These are phyloP conservation scores for Stegodyphus dumicola DNA, from an alignment of 1,140 invertebrate genomes.

Conservation along the genomic window DNA sequence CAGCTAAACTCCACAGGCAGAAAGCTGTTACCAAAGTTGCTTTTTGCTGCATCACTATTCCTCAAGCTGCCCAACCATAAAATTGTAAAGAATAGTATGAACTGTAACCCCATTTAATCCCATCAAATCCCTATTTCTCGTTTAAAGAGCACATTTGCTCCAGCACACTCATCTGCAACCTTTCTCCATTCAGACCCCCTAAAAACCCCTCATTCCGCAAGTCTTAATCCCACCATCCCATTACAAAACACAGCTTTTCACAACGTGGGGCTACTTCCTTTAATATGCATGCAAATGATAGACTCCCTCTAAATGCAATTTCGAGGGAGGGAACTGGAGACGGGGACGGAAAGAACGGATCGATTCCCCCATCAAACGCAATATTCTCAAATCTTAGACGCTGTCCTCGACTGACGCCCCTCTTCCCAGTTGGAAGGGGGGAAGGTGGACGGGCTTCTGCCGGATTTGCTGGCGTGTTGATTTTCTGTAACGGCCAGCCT, in stretches of 20 bases:
- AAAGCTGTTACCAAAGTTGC: too few relatives aligned
- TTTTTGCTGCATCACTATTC: too few relatives aligned
- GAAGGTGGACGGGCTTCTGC: too few relatives aligned
- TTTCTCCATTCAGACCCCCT: too few relatives aligned
- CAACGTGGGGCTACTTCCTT: slow-evolving; percentile 27
- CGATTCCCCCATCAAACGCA: slow-evolving; percentile 12
- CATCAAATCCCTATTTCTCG: neutral
- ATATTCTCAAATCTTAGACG: neutral
- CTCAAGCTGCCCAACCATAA: too few relatives aligned
- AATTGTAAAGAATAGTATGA: too few relatives aligned
- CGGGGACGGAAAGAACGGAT: neutral
- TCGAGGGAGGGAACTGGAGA: neutral
- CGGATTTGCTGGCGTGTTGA: neutral
- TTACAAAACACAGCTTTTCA: slow-evolving; percentile 38
- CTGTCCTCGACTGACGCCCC: neutral
- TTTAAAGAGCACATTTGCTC: too few relatives aligned
- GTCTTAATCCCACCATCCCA: slow-evolving; percentile 18
- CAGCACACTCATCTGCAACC: too few relatives aligned
- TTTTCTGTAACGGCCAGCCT: slow-evolving; percentile 4
- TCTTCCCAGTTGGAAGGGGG: too few relatives aligned
- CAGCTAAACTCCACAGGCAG: too few relatives aligned
- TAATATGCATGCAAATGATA: slow-evolving; percentile 54
- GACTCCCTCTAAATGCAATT: slow-evolving; percentile 35
- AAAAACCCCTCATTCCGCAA: too few relatives aligned
- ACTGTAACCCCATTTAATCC: neutral